Conservation (phyloP, 2,797 vertebrate genomes). For the Pipistrellus pygmaeus region DNA sequence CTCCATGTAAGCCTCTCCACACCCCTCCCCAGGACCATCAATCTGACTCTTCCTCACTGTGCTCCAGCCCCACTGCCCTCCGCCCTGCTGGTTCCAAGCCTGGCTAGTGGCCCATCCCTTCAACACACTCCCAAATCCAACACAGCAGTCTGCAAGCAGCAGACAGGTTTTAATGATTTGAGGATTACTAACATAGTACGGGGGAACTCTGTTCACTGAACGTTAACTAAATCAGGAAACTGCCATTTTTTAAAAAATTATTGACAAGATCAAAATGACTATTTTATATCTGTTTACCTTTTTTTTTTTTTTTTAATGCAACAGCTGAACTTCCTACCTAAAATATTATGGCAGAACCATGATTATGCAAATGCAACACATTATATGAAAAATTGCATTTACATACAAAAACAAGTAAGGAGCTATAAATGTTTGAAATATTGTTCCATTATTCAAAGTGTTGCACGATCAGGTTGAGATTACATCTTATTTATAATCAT, state of each 20-base stretch:
- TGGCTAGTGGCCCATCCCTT: background rate
- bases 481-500: slow-evolving; percentile 47
- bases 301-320: slow-evolving; percentile 33
- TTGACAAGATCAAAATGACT: slow-evolving; percentile 47
- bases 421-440: slow-evolving; percentile 54
- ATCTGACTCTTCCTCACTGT: background rate
- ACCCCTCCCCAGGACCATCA: background rate
- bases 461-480: slow-evolving; percentile 18
- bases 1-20: background rate
- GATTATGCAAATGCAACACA: slow-evolving; percentile 61
- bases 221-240: slow-evolving; percentile 21
- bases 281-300: slow-evolving; percentile 18
- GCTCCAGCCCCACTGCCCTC: background rate
- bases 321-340: slow-evolving; percentile 29
- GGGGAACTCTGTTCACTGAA: background rate
- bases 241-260: slow-evolving; percentile 1
- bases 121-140: background rate
- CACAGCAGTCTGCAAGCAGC: background rate
- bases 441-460: slow-evolving; percentile 50
- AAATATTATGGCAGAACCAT: slow-evolving; percentile 54
- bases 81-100: background rate
- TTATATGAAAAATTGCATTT: slow-evolving; percentile 63
- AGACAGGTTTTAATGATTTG: background rate
- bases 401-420: slow-evolving; percentile 63
- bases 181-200: background rate